phyloP scores from a whole-genome alignment of 2,888 invertebrate species.

The Heteromyza rotundicornis region DNA sequence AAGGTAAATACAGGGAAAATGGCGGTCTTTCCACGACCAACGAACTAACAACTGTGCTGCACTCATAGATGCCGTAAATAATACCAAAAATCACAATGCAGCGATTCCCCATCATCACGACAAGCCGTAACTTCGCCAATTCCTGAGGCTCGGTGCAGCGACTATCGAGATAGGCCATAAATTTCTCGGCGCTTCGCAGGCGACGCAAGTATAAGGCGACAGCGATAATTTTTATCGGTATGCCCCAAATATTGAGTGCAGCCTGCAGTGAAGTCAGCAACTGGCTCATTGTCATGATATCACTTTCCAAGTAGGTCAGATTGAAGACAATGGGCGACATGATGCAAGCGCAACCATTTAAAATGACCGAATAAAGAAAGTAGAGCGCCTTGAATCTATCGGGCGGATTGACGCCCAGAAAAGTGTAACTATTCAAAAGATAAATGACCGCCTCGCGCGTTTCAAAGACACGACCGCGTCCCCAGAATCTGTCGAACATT shows the following conservation, averaged over 20 bases:
- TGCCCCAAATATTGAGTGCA: conserved; percentile 35
- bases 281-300: conserved; percentile 31
- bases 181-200: conserved; percentile 24
- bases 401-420: conserved; percentile 27
- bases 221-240: conserved; percentile 32
- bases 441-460: conserved; percentile 25
- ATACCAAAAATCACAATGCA: conserved; percentile 33
- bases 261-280: conserved; percentile 42
- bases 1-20: conserved; percentile 33
- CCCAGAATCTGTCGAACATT: conserved; percentile 7
- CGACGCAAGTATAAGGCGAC: conserved; percentile 23
- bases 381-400: conserved; percentile 13
- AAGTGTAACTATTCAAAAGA: conserved; percentile 22
- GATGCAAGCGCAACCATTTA: conserved; percentile 14
- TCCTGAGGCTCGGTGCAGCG: conserved; percentile 31
- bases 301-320: conserved; percentile 22
- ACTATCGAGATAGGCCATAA: conserved; percentile 34
- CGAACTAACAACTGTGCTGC: conserved; percentile 28
- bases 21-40: conserved; percentile 31
- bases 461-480: background rate
- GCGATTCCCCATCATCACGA: conserved; percentile 32
- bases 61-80: conserved; percentile 30
- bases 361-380: conserved; percentile 16
- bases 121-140: conserved; percentile 20
- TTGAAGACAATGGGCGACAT: conserved; percentile 29